Base-by-base conservation (phyloP, 2,797 vertebrate genomes). In the Microctenopoma stevenorrisi region DNA sequence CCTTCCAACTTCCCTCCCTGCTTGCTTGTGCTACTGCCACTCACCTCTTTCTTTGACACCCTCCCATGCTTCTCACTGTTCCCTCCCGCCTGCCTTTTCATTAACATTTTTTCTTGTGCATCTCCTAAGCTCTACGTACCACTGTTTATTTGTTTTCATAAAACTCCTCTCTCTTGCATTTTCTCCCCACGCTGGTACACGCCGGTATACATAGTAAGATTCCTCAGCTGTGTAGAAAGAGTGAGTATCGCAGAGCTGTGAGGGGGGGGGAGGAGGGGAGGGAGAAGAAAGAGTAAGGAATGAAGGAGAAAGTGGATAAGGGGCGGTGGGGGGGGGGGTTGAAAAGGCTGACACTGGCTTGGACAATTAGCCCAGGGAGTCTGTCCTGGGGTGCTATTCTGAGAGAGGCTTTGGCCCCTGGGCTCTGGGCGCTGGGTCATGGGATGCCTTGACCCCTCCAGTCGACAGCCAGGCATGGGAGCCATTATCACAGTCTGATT, bases 401-500 rank as follows among this genome's bases (percentile, higher is more conserved):
- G 86, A 91, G 89, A 86, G 85, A 74, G 81, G 85, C 78, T 83
- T 87, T 93, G 88, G 92, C 91, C 94, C 86, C 86, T 76, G 82
- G 84, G 82, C 81, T 78, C 91, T 84, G 78, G 84, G 88, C 85
- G 79, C 91, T 76, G 86, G 94, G 94, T 94, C 94, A 94, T 78
- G 91, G 91, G 93, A 93, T 91, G 92, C 87, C 89, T 86, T 95
- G 94, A 95, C 94, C 94, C 91, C 83, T 91, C 76, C 84, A 90
- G 94, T 93, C 92, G 92, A 91, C 93, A 90, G 92, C 92, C 79
- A 93, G 87, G 92, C 91, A 93, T 93, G 91, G 92, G 91, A 93
- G 88, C 93, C 92, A 94, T 95, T 95, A 95, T 94, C 91, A 91
- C 80, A 73, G 89, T 74, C 93, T 95, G 94, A 95, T 94, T 94